These are phyloP conservation scores for Hypomesus transpacificus DNA, from an alignment of 2,113 vertebrate species.

Conservation along the genomic window DNA sequence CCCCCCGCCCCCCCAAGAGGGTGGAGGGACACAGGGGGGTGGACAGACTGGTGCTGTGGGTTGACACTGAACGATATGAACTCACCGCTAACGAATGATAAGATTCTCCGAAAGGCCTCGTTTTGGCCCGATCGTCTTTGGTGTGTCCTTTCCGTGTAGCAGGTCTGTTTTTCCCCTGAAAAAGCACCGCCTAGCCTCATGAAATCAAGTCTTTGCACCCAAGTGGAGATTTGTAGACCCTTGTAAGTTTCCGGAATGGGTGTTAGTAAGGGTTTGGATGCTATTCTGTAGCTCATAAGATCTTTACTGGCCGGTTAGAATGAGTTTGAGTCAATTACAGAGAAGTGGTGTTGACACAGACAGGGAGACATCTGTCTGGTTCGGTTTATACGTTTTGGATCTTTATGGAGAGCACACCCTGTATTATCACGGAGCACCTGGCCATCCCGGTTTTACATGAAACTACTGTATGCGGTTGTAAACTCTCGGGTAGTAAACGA, in stretches of 20 bases:
- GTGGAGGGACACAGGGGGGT: not conserved
- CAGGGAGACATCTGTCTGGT: slow-evolving; percentile 2
- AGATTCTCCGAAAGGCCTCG: too few species aligned
- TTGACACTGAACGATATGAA: not conserved
- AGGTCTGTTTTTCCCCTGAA: too few species aligned
- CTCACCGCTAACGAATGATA: too few species aligned
- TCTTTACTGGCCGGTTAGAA: slow-evolving; percentile 3
- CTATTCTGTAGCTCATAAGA: too few species aligned
- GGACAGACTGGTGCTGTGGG: not conserved
- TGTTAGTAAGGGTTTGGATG: too few species aligned
- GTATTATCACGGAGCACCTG: not conserved
- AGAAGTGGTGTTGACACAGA: slow-evolving; percentile 19
- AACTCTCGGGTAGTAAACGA: not conserved
- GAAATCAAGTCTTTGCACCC: too few species aligned
- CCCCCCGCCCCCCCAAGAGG: not conserved
- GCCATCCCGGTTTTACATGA: not conserved
- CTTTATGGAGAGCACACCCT: slow-evolving; percentile 11
- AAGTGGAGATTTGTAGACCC: too few species aligned
- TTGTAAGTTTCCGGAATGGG: too few species aligned
- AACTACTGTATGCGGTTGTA: not conserved
- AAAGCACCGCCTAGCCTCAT: too few species aligned
- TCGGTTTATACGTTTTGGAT: slow-evolving; percentile 13
- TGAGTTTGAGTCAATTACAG: not conserved
- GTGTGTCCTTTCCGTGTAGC: too few species aligned
- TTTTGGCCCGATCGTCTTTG: too few species aligned